Percentiles rank a stretch among this genome's conserved stretches.
Evolutionary conservation across 2,888 invertebrate species (phyloP).

Genomic region (Platycheirus albimanus): DNA sequence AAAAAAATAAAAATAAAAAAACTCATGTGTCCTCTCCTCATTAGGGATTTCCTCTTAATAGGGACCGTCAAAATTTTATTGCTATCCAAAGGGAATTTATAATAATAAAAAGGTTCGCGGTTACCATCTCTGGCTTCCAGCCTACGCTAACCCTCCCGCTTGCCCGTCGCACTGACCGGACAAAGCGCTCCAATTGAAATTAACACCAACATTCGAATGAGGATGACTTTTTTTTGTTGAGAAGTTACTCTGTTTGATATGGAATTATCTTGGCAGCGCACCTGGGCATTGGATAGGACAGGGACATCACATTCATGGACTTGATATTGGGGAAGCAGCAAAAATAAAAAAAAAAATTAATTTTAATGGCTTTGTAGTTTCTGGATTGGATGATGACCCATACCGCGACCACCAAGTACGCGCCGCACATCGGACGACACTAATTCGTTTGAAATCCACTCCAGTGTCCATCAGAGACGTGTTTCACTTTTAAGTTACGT

Average conservation of each 20-base stretch:
- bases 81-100: slow-evolving; percentile 36
- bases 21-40: slow-evolving; percentile 68
- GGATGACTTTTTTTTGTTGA: slow-evolving; percentile 32
- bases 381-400: slow-evolving; percentile 47
- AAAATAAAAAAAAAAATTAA: slow-evolving; percentile 33
- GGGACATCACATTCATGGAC: slow-evolving; percentile 3
- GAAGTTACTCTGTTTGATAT: slow-evolving; percentile 32
- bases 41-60: slow-evolving; percentile 72
- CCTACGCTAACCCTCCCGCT: slow-evolving; percentile 31
- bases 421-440: slow-evolving; percentile 53
- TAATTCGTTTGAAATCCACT: slow-evolving; percentile 74
- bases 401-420: slow-evolving; percentile 68
- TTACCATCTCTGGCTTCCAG: slow-evolving; percentile 50
- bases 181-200: slow-evolving; percentile 67
- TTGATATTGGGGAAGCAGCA: neutral
- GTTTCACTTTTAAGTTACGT: slow-evolving; percentile 68
- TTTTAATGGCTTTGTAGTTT: slow-evolving; percentile 67
- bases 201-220: slow-evolving; percentile 70
- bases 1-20: too few species aligned
- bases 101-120: slow-evolving; percentile 63
- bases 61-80: slow-evolving; percentile 70
- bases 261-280: slow-evolving; percentile 15
- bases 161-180: neutral
- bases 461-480: slow-evolving; percentile 58
- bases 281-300: slow-evolving; percentile 51